Percentiles rank a stretch among this genome's conserved stretches.
Evolutionary conservation across 1,140 invertebrate species (phyloP).

Genomic region (Monomorium pharaonis): DNA sequence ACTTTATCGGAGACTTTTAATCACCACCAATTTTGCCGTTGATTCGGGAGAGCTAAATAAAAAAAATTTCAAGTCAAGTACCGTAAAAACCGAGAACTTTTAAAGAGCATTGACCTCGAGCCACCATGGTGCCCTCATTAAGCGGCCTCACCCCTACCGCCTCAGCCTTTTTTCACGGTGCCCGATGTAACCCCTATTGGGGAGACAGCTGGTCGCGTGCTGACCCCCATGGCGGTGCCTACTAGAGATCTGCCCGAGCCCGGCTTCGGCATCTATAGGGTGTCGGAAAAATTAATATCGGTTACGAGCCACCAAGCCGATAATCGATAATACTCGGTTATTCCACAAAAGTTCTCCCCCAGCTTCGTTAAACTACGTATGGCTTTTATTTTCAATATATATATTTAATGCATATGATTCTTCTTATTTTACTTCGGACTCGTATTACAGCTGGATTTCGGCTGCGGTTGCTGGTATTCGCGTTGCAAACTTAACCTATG

Average conservation of each 20-base stretch:
- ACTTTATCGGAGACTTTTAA: neutral
- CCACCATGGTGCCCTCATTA: constrained; percentile 61
- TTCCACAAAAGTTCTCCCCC: neutral
- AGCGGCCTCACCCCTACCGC: constrained; percentile 53
- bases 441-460: neutral
- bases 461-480: neutral
- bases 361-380: neutral
- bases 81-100: constrained; percentile 22
- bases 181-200: constrained; percentile 63
- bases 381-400: neutral
- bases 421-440: neutral
- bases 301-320: neutral
- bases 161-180: constrained; percentile 64
- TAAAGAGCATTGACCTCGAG: constrained; percentile 58
- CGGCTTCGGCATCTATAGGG: constrained; percentile 54
- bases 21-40: neutral
- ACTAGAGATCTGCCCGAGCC: constrained; percentile 35
- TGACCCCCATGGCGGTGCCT: constrained; percentile 75
- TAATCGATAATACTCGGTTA: constrained; percentile 1
- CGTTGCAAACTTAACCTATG: neutral
- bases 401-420: too few species aligned
- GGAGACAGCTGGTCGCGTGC: constrained; percentile 79
- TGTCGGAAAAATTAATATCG: constrained; percentile 39
- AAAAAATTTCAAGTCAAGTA: constrained; percentile 56
- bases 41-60: constrained; percentile 1